Base-by-base conservation (phyloP, 1,140 invertebrate genomes). In the Hyphantria cunea region DNA sequence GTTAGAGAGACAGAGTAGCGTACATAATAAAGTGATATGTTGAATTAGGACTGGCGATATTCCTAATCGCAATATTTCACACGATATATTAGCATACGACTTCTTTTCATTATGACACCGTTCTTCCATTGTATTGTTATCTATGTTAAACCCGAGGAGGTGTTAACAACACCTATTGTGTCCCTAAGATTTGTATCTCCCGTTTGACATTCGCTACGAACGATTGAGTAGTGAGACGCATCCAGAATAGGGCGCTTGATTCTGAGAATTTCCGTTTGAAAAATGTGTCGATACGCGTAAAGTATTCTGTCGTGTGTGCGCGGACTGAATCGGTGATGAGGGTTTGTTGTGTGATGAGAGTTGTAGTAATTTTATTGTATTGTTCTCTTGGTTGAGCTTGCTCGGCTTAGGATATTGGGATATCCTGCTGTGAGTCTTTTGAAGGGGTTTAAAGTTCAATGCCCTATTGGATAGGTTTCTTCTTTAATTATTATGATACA, bases 281-380 rank as follows among this genome's bases (percentile, higher is more conserved):
- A 82, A 77, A 76, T 73, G 66, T 76, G 76, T 75, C 72, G 65
- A 78, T 61, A 67, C 53, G 63, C 71, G 76, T 80, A 77, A 79
- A 79, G 65, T 75, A 79, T 78, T 71, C 59, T 58, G 56, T 25
- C 33, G 56, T 41, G 33, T 37, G 41, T 14, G 45, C 59, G 67
- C 58, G 55, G n/a, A 11, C 33, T 17, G 74, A 69, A 76, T 74
- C 39, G 12, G 34, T 69, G 65, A 69, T 66, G 37, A 62, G 55
- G 15, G 6, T 49, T 34, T 47, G 51, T 61, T 53, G 10, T 13
- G n/a, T 12, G 13, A 33, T 51, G 9, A 25, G 17, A 25, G 17
- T 5, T 25, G 17, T 25, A 25, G 17, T 25, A 25, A 25, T 25
- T 25, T 25, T 5, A 25, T 25, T 1, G 17, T 25, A 25, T 25